These are phyloP conservation scores for Hesperia comma DNA, from an alignment of 2,888 invertebrate genomes.

Conservation along the genomic window DNA sequence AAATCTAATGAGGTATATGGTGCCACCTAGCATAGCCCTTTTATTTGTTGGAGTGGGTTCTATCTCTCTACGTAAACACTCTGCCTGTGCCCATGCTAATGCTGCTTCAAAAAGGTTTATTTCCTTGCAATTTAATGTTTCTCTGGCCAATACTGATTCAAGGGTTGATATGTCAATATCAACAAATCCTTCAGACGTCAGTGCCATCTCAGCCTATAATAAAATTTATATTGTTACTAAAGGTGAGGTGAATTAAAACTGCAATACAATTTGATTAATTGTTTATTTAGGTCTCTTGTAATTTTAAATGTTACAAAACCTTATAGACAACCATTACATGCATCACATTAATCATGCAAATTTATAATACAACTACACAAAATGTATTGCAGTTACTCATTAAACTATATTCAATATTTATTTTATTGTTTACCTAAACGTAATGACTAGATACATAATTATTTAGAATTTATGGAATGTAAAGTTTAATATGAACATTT, in stretches of 20 bases:
- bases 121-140: slow-evolving; percentile 97
- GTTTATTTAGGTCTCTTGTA: slow-evolving; percentile 72
- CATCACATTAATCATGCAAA: slow-evolving; percentile 64
- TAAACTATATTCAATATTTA: slow-evolving; percentile 17
- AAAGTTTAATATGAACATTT: slow-evolving; percentile 35
- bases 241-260: slow-evolving; percentile 76
- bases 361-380: slow-evolving; percentile 56
- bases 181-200: slow-evolving; percentile 97
- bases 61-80: slow-evolving; percentile 92
- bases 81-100: slow-evolving; percentile 95
- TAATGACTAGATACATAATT: slow-evolving; percentile 47
- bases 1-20: slow-evolving; percentile 94
- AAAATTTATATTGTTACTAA: slow-evolving; percentile 50
- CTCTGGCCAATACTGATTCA: slow-evolving; percentile 94
- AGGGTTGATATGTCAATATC: slow-evolving; percentile 97
- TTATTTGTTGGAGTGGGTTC: slow-evolving; percentile 92
- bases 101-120: slow-evolving; percentile 95
- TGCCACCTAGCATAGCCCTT: slow-evolving; percentile 88
- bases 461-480: slow-evolving; percentile 33
- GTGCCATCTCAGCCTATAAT: slow-evolving; percentile 96
- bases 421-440: slow-evolving; percentile 8
- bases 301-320: slow-evolving; percentile 62
- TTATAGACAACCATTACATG: slow-evolving; percentile 61
- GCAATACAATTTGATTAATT: slow-evolving; percentile 81
- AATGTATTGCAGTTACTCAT: slow-evolving; percentile 80